Evolutionary conservation across 1,140 invertebrate species (phyloP).

Genomic region (Zelostemma sp.): DNA sequence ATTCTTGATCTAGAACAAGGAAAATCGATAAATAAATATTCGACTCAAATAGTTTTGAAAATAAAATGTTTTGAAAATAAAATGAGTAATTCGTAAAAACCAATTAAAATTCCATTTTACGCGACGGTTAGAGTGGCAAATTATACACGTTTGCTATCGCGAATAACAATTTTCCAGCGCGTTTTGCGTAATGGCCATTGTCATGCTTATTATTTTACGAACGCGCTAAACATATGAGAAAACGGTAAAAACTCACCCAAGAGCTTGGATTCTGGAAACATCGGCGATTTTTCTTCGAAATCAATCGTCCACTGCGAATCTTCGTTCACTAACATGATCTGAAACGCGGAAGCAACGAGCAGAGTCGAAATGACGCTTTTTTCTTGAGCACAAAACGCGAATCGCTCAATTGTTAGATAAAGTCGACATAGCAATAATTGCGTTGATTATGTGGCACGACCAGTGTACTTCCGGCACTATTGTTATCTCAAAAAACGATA

Average conservation of each 20-base stretch:
- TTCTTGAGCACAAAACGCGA: no score
- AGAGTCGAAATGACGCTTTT: no score
- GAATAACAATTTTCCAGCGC: no score
- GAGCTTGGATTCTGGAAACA: not conserved
- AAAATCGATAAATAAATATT: conserved; percentile 14
- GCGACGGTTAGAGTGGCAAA: no score
- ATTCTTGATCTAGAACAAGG: conserved; percentile 49
- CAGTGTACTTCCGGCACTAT: not conserved
- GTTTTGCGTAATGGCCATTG: no score
- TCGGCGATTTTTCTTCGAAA: not conserved
- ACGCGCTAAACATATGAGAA: no score
- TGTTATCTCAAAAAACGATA: not conserved
- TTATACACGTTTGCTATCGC: no score
- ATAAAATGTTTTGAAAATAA: no score
- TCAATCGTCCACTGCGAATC: not conserved
- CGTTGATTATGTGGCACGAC: not conserved
- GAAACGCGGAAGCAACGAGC: no score
- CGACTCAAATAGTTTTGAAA: not conserved
- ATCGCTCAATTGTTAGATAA: not conserved
- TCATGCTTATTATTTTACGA: no score
- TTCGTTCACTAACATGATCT: conserved; percentile 1
- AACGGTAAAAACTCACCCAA: not conserved
- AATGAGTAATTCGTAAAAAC: no score
- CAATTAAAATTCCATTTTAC: no score
- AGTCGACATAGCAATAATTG: not conserved